Evolutionary conservation across 2,888 invertebrate species (phyloP).

Genomic region (Caenorhabditis parvicauda): DNA sequence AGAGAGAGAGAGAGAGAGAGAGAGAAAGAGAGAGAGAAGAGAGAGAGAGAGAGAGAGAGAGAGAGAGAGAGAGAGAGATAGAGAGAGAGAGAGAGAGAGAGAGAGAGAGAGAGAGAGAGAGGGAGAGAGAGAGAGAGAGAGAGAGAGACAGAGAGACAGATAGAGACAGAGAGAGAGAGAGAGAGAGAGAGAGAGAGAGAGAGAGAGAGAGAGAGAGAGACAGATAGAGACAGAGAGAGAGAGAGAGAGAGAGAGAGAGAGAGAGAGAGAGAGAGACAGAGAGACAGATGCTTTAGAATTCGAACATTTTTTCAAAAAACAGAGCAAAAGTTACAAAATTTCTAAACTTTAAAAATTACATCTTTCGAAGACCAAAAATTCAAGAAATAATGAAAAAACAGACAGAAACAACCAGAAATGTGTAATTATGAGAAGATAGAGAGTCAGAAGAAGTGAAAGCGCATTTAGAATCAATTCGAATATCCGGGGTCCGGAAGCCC

Average conservation of each 20-base stretch:
- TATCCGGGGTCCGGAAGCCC: too few species aligned
- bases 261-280: not conserved
- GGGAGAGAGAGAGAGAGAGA: not conserved
- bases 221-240: not conserved
- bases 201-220: not conserved
- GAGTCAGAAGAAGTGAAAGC: too few species aligned
- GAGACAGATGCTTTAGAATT: not conserved
- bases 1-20: not conserved
- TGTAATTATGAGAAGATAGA: too few species aligned
- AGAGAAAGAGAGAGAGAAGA: too few species aligned
- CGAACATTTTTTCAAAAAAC: too few species aligned
- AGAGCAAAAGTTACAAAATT: not conserved
- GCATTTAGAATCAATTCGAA: too few species aligned
- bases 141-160: not conserved
- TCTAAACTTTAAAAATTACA: not conserved
- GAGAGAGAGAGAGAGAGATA: not conserved
- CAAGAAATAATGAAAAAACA: too few species aligned
- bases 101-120: not conserved
- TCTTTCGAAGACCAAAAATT: too few species aligned
- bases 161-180: not conserved
- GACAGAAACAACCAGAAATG: too few species aligned
- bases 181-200: not conserved
- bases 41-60: conserved; percentile 1
- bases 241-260: not conserved
- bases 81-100: not conserved